Conservation (phyloP, 2,797 vertebrate genomes). For the Parotocinclus haroldoi region DNA sequence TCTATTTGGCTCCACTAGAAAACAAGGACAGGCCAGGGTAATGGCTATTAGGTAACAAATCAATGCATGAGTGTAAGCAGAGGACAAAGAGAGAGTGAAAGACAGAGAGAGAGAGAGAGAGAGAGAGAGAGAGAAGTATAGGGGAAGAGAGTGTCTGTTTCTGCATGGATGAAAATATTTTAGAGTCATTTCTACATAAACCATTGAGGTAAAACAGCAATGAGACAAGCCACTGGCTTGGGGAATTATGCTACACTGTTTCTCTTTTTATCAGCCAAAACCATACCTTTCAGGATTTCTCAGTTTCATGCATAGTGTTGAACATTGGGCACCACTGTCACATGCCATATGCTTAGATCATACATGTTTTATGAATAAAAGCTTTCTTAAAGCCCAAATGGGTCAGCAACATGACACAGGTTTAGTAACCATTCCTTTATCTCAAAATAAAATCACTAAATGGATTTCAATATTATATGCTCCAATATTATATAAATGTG, state of each 20-base stretch:
- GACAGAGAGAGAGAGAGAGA: constrained; percentile 5
- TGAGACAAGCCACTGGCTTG: constrained; percentile 6
- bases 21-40: constrained; percentile 31
- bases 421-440: too few species aligned
- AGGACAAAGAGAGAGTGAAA: constrained; percentile 31
- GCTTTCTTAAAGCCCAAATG: too few species aligned
- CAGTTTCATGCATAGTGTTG: too few species aligned
- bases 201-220: constrained; percentile 8
- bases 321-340: too few species aligned
- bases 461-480: too few species aligned
- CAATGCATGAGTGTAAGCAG: constrained; percentile 32
- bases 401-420: too few species aligned
- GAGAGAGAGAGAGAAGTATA: not conserved
- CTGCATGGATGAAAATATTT: constrained; percentile 28
- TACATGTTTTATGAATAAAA: too few species aligned
- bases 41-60: constrained; percentile 40
- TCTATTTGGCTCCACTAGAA: constrained; percentile 21
- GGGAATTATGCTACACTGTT: not conserved
- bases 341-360: too few species aligned
- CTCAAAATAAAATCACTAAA: too few species aligned
- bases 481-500: too few species aligned
- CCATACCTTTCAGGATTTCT: too few species aligned
- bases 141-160: constrained; percentile 27
- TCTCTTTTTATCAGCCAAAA: not conserved
- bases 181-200: constrained; percentile 24